Conservation (phyloP, 2,113 vertebrate genomes). For the Procapra przewalskii region DNA sequence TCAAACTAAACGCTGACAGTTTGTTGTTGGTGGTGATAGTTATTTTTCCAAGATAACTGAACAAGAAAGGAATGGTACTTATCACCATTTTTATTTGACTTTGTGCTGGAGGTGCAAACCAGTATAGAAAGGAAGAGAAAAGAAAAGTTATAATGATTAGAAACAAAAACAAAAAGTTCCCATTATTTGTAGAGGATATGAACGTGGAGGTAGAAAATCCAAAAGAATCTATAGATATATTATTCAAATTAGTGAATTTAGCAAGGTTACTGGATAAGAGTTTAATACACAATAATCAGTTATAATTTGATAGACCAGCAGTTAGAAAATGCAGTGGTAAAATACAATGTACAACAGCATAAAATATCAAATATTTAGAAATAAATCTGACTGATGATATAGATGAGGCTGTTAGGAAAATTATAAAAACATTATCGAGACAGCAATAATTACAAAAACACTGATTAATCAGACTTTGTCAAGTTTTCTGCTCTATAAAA, state of each 20-base stretch:
- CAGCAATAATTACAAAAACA: not conserved
- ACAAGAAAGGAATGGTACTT: not conserved
- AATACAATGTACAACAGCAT: not conserved
- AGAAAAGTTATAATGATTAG: not conserved
- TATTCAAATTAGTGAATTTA: not conserved
- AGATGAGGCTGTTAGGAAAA: not conserved
- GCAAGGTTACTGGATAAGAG: not conserved
- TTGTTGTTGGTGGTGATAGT: not conserved
- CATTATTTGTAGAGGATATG: not conserved
- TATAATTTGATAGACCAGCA: not conserved
- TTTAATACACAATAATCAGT: not conserved
- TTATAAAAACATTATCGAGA: not conserved
- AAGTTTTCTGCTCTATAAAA: not conserved
- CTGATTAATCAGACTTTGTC: not conserved
- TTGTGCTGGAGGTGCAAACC: not conserved
- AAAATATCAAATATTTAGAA: not conserved
- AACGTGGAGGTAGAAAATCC: not conserved
- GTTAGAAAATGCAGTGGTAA: not conserved
- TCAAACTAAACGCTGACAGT: not conserved
- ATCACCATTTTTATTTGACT: not conserved
- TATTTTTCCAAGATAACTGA: not conserved
- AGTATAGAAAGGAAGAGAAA: not conserved
- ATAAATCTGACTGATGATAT: not conserved
- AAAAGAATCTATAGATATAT: not conserved
- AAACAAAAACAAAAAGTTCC: not conserved